phyloP scores from a whole-genome alignment of 2,888 invertebrate genomes.

The Listrodromus nycthemerus region DNA sequence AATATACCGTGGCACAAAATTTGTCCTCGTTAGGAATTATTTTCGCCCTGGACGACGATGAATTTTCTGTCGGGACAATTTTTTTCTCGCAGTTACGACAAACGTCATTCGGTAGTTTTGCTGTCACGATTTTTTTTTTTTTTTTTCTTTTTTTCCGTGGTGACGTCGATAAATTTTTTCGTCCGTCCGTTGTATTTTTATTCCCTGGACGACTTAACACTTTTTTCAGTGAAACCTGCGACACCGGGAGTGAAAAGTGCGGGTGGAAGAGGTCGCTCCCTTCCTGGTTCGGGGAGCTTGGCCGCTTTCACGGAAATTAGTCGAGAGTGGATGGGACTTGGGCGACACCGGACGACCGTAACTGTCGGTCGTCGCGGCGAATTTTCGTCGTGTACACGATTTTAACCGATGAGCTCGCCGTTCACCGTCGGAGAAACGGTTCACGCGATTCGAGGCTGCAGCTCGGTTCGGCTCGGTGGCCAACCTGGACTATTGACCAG shows the following conservation, averaged over 20 bases:
- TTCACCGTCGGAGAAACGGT: neutral
- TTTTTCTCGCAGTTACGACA: too few species aligned
- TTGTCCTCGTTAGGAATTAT: too few species aligned
- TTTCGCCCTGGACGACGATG: too few species aligned
- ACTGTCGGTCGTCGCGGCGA: neutral
- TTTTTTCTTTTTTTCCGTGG: neutral
- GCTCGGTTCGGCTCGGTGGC: neutral
- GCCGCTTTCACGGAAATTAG: conserved; percentile 24
- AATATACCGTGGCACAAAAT: too few species aligned
- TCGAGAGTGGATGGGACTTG: conserved; percentile 24
- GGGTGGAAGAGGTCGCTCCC: neutral
- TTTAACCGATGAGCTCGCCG: neutral
- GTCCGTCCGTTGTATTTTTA: too few species aligned
- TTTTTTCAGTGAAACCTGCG: too few species aligned
- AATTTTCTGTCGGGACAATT: too few species aligned
- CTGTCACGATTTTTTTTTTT: neutral
- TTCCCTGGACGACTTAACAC: too few species aligned
- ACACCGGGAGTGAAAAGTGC: neutral
- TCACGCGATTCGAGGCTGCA: neutral
- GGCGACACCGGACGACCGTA: conserved; percentile 14
- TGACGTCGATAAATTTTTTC: neutral
- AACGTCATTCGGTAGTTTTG: too few species aligned
- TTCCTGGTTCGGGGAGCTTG: neutral
- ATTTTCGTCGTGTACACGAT: neutral
- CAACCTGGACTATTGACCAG: neutral